These are phyloP conservation scores for Escarpia spicata DNA, from an alignment of 2,888 invertebrate genomes.

Conservation along the genomic window DNA sequence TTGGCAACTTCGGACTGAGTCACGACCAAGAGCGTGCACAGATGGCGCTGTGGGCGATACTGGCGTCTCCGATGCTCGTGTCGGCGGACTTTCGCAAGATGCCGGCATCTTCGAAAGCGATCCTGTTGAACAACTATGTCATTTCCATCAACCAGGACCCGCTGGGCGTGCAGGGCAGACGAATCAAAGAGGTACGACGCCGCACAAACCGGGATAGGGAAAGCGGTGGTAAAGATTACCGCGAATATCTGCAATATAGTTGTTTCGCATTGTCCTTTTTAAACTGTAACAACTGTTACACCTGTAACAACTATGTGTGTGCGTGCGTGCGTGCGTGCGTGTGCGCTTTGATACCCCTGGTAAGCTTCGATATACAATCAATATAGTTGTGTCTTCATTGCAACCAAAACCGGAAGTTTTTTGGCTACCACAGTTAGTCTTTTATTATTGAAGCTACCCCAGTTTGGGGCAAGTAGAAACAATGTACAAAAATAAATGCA, in stretches of 20 bases:
- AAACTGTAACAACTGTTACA: too few species aligned
- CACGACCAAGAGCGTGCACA: slow-evolving; percentile 95
- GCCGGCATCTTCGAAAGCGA: slow-evolving; percentile 88
- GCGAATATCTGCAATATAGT: neutral
- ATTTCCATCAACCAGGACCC: slow-evolving; percentile 94
- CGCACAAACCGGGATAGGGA: neutral
- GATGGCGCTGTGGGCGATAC: slow-evolving; percentile 95
- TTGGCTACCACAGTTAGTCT: neutral
- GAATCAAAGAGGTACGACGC: slow-evolving; percentile 35
- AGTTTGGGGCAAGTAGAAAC: neutral
- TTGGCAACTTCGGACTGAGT: slow-evolving; percentile 93
- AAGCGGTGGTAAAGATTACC: neutral
- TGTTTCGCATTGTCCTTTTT: too few species aligned
- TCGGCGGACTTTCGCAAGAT: slow-evolving; percentile 91
- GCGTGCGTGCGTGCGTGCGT: too few species aligned
- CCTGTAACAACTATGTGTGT: too few species aligned
- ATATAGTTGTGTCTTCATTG: neutral
- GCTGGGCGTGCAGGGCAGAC: slow-evolving; percentile 84
- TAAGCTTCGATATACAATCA: neutral
- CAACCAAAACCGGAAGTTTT: neutral
- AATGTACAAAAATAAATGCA: neutral
- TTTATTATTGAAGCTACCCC: neutral
- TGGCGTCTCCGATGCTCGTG: slow-evolving; percentile 93
- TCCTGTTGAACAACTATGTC: slow-evolving; percentile 89
- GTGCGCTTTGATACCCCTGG: too few species aligned